Evolutionary conservation across 2,888 invertebrate genomes (phyloP).

Genomic region (Zaprionus bogoriensis): DNA sequence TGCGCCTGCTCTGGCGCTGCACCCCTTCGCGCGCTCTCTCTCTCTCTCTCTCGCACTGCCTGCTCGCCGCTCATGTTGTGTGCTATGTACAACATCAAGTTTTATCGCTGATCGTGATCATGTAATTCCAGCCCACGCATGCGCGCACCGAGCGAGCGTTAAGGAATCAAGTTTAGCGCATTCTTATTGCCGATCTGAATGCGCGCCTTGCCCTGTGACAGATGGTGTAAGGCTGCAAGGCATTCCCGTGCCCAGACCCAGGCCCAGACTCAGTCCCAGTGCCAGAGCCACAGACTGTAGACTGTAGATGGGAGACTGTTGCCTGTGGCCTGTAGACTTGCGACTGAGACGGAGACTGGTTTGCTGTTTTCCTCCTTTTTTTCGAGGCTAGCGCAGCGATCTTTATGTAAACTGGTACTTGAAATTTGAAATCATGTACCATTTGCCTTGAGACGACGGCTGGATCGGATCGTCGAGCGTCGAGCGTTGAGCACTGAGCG

Average conservation of each 20-base stretch:
- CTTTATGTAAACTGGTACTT: conserved; percentile 77
- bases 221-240: conserved; percentile 74
- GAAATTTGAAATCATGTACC: conserved; percentile 79
- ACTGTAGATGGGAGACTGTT: neutral
- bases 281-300: neutral
- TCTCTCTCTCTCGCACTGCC: neutral
- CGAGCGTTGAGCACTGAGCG: conserved; percentile 31
- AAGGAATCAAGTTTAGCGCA: conserved; percentile 77
- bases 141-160: conserved; percentile 64
- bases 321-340: neutral
- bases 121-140: conserved; percentile 83
- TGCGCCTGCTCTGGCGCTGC: conserved; percentile 10
- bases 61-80: conserved; percentile 56
- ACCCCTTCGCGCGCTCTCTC: conserved; percentile 10
- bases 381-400: conserved; percentile 41
- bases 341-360: conserved; percentile 37
- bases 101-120: conserved; percentile 83
- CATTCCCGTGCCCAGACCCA: conserved; percentile 62
- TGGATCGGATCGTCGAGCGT: conserved; percentile 2
- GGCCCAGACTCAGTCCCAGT: neutral
- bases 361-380: conserved; percentile 17
- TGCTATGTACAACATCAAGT: conserved; percentile 78
- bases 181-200: conserved; percentile 72
- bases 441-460: conserved; percentile 68
- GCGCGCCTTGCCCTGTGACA: conserved; percentile 70